Evolutionary conservation across 2,888 invertebrate genomes (phyloP), one percentile per base, ranked within the genome.

Genomic region (Calliphora vomitoria): DNA sequence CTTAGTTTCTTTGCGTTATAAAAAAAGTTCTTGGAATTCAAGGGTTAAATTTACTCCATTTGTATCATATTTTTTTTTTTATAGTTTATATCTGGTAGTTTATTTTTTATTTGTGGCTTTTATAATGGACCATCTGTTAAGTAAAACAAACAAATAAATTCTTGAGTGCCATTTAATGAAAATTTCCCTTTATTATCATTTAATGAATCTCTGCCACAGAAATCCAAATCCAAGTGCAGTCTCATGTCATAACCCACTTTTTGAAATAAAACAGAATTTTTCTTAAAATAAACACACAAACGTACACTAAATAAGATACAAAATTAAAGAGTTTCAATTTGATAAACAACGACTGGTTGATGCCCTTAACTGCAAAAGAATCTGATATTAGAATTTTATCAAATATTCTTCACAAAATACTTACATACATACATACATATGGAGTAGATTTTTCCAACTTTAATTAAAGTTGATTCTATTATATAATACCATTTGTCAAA

Each of bases 161-260:
- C 86, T 86, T 86, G 82, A 79, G 82, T 79, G 69, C 58, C 62
- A 69, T 86, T 83, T 83, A 83, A 80, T 79, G 68, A 82, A 83
- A 75, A 78, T 64, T 82, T 79, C 82, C 86, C 86, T 86, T 82
- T 71, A 38, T 86, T 82, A 83, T 69, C 69, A 82, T 74, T 83
- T 71, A 75, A 75, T 76, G 74, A 79, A 86, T 80, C 74, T 75
- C 81, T 25, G 82, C 79, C 71, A 35, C 79, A 35, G 0, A 66
- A 79, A 31, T 74, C 31, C 50, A 53, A 72, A 58, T 68, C 78
- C 78, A 78, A 82, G 44, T 78, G 86, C 66, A 82, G 66, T 72
- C 74, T 55, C 44, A 20, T 66, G 76, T 72, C 60, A 86, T 86
- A 74, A 68, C 62, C 69, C 82, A 86, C 25, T 68, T 82, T 62